These are phyloP conservation scores for Electrona antarctica DNA, from an alignment of 2,113 vertebrate species.

Conservation along the genomic window DNA sequence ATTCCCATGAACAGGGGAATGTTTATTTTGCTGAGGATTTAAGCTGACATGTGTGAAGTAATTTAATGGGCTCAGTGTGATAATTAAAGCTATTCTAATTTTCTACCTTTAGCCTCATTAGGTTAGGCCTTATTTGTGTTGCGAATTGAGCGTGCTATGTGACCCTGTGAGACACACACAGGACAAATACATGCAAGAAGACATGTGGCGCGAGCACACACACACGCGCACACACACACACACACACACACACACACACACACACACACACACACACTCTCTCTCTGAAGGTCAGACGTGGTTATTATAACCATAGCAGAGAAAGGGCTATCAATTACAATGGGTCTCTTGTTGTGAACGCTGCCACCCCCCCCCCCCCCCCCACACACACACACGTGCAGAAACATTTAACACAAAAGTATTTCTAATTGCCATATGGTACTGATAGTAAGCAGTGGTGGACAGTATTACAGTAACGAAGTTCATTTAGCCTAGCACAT, in stretches of 20 bases:
- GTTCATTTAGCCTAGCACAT: too few species aligned
- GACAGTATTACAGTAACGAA: too few species aligned
- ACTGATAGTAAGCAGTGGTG: background rate
- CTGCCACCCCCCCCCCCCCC: background rate
- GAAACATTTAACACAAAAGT: background rate
- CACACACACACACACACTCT: background rate
- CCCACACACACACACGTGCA: background rate
- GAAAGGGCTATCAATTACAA: slow-evolving; percentile 56
- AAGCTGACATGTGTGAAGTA: slow-evolving; percentile 65
- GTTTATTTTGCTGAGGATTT: slow-evolving; percentile 65
- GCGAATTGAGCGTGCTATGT: slow-evolving; percentile 13
- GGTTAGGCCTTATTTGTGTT: slow-evolving; percentile 28
- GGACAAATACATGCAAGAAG: slow-evolving; percentile 27
- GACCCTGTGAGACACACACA: slow-evolving; percentile 22
- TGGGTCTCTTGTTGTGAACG: slow-evolving; percentile 22
- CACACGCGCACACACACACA: slow-evolving; percentile 2
- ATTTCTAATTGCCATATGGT: background rate
- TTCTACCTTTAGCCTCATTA: slow-evolving; percentile 60
- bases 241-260: background rate
- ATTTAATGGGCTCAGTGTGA: slow-evolving; percentile 53
- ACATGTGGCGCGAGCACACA: slow-evolving; percentile 30
- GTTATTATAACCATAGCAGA: slow-evolving; percentile 40
- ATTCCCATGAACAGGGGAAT: slow-evolving; percentile 50
- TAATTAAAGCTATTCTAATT: slow-evolving; percentile 58
- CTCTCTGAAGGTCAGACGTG: slow-evolving; percentile 58